Base-by-base conservation (phyloP, 2,888 invertebrate genomes). In the Callyntrura sp. region DNA sequence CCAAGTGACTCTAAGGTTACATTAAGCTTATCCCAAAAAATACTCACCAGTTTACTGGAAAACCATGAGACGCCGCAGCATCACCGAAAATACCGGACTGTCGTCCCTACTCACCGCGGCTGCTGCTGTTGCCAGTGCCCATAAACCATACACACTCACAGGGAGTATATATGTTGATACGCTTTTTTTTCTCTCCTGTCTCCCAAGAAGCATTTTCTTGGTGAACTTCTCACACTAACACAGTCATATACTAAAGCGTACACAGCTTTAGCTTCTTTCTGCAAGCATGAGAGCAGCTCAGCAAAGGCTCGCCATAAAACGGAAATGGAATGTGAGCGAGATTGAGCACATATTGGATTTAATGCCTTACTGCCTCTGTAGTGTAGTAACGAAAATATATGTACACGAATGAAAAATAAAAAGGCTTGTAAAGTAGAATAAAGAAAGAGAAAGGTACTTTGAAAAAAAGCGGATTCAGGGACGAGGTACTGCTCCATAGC, bases 271-370 rank as follows among this genome's bases (percentile, higher is more conserved):
- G n/a, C n/a, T n/a, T n/a, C n/a, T n/a, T n/a, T n/a, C n/a, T 8
- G n/a, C 76, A 25, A 4, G 23, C 51, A 23, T 11, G 25, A 9
- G 28, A 17, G 73, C 17, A 14, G 6, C 65, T 28, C 45, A 45
- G 45, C 73, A 17, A 60, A n/a, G n/a, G 76, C 45, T 85, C 62
- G 76, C 78, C 62, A 57, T 78, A 78, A 78, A 85, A 85, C 85
- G 85, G 78, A 85, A 78, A 57, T 60, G 51, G 51, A 76, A 73
- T 79, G 79, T 85, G 85, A 78, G 79, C 51, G 82, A 88, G 88
- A 88, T 82, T 88, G 88, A 82, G 87, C 87, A 57, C 87, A 87
- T 81, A 79, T 87, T 78, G 78, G 28, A 85, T 62, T 78, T 65
- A 65, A 68, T 83, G 83, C 65, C 57, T 81, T 81, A 76, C 76